Evolutionary conservation across 2,888 invertebrate genomes (phyloP), one percentile per base, ranked within the genome.

Genomic region (Copidosoma aretas): DNA sequence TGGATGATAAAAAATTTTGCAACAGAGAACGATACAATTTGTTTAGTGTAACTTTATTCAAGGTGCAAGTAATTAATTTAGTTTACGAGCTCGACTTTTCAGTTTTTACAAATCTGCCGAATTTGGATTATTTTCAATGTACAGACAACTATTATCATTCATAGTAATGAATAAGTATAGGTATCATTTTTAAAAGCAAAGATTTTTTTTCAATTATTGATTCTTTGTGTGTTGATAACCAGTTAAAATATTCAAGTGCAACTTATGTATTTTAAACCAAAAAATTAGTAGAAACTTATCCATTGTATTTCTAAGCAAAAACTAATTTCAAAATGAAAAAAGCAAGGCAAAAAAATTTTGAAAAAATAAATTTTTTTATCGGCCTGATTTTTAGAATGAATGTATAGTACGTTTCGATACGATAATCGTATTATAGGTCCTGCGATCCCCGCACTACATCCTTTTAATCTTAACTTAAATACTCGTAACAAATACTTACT

Each of bases 371-470:
- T 5, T 32, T 32, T 68, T 49, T 66, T 32, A 71, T 68, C 68
- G 68, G 71, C 71, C 71, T 71, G 71, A 64, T 64, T 71, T 70
- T 68, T 68, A 66, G 60, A 64, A 62, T 62, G 15, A 56, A 5
- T 60, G 63, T 66, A 46, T 71, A 68, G 60, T 52, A 65, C 59
- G 56, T 57, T 56, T 19, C 61, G 65, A 41, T 56, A 63, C 46
- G 46, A 60, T 43, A 59, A 61, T 71, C 63, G 63, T 67, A 66
- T 57, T 71, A 64, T 54, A 58, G 53, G 64, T 68, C 64, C 66
- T 71, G 68, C 71, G 68, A 71, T 64, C 68, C 62, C 60, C 58
- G 57, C 60, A 63, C 57, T 68, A 60, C 63, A 68, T 63, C 46
- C 22, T 66, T 68, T 62, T 12, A 52, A 54, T 62, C 22, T 65